Conservation (phyloP, 2,888 invertebrate species). For the Nephrotoma flavescens region DNA sequence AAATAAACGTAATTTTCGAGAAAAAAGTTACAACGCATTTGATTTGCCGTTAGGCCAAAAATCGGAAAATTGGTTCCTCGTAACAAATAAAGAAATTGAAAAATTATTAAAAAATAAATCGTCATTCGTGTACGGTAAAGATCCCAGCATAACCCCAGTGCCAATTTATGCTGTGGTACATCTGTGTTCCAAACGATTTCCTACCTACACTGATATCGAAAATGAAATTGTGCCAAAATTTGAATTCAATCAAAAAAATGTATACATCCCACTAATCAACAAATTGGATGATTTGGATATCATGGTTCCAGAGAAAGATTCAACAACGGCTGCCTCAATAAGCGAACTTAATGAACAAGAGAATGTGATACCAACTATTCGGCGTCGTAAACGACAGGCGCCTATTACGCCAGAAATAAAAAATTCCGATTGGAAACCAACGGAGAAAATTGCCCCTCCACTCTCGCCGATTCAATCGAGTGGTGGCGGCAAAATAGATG, state of each 20-base stretch:
- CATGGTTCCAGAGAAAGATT: neutral
- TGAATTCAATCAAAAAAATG: slow-evolving; percentile 8
- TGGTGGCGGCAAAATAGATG: neutral
- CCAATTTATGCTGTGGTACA: slow-evolving; percentile 45
- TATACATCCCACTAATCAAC: slow-evolving; percentile 7
- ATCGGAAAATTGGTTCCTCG: slow-evolving; percentile 34
- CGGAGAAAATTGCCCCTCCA: neutral
- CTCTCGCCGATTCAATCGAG: neutral
- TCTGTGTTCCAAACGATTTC: slow-evolving; percentile 26
- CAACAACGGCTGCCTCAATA: neutral
- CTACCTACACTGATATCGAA: neutral
- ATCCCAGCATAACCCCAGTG: slow-evolving; percentile 37
- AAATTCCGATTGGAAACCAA: neutral
- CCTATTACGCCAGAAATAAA: neutral
- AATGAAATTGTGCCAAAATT: slow-evolving; percentile 5
- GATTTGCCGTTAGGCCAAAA: slow-evolving; percentile 18
- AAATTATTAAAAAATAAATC: slow-evolving; percentile 26
- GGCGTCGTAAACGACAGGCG: neutral
- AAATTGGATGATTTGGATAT: neutral
- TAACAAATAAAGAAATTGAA: slow-evolving; percentile 33
- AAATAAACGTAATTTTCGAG: slow-evolving; percentile 4
- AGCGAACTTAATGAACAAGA: neutral
- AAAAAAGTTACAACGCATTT: neutral
- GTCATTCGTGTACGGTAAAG: slow-evolving; percentile 44
- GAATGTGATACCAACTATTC: neutral